Evolutionary conservation across 2,113 vertebrate species (phyloP), one percentile per base, ranked within the genome.

Genomic region (Nesogale talazaci): DNA sequence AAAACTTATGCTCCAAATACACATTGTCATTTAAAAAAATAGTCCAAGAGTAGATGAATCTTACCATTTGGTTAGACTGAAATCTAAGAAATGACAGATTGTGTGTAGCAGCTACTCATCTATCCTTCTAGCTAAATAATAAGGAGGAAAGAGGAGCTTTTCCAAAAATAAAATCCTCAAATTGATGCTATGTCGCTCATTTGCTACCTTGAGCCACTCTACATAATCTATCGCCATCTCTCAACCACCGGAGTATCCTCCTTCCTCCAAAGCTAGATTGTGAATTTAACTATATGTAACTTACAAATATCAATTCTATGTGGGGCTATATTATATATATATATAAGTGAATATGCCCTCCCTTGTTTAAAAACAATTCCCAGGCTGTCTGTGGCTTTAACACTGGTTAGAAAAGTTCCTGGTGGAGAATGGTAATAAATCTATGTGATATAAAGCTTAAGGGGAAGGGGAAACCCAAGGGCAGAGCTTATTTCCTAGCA

Each of bases 361-460:
- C 17, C 17, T 91, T 92, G 40, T 89, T 80, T 74, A 46, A 96
- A 94, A 52, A 90, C 46, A 90, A 76, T 88, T 79, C 56, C 52
- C 19, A 38, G 38, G 52, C 8, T 20, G 52, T 84, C 46, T 89
- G 59, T 90, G 31, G 27, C 86, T 91, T 90, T 86, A 85, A 42
- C 22, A 76, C n/a, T 81, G 23, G 4, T 12, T 83, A 20, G 69
- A 87, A 94, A 89, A 80, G 36, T 74, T 86, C 12, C 57, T 52
- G 90, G 27, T n/a, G 86, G 61, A 83, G 61, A 70, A 36, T 65
- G 42, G 23, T 46, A 86, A 17, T 69, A 88, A 88, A 86, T 89
- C 72, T 93, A 79, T 57, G 61, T 81, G 36, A 83, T 42, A 72
- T 31, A 89, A 92, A n/a, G 36, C 78, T 59, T 25, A 94, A 61